Conservation (phyloP, 2,888 invertebrate species). For the Drosophila eohydei region DNA sequence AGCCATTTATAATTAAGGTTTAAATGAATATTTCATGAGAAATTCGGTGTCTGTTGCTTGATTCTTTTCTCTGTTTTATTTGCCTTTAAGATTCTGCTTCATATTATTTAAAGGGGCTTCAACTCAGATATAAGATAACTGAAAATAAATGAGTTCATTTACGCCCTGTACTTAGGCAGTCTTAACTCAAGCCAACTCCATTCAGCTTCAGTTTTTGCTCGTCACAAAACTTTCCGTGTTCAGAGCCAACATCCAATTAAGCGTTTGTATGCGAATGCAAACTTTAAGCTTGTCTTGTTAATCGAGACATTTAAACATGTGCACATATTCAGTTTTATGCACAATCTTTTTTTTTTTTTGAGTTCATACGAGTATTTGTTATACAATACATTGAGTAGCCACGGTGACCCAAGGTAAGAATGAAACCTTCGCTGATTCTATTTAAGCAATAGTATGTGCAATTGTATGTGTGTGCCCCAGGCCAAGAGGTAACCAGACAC, state of each 20-base stretch:
- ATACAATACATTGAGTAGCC: conserved; percentile 1
- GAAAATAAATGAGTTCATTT: neutral
- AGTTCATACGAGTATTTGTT: neutral
- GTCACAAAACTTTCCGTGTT: conserved; percentile 7
- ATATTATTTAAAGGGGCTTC: neutral
- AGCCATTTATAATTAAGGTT: too few species aligned
- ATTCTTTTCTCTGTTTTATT: neutral
- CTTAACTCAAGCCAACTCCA: neutral
- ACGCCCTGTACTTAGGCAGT: neutral
- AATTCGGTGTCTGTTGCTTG: neutral
- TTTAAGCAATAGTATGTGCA: conserved; percentile 19
- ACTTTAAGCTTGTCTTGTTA: neutral
- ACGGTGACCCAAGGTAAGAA: conserved; percentile 36
- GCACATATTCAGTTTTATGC: neutral
- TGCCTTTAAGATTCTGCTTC: neutral
- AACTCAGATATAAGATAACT: neutral
- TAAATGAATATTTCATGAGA: neutral
- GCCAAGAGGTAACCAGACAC: conserved; percentile 38
- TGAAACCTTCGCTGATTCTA: conserved; percentile 40
- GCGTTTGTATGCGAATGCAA: conserved; percentile 18
- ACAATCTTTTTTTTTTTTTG: neutral
- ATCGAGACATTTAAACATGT: conserved; percentile 4
- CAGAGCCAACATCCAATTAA: conserved; percentile 17
- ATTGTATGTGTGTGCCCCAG: conserved; percentile 13
- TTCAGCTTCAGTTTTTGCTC: conserved; percentile 1